Conservation (phyloP, 1,140 invertebrate genomes). For the Tetramorium simillimum region DNA sequence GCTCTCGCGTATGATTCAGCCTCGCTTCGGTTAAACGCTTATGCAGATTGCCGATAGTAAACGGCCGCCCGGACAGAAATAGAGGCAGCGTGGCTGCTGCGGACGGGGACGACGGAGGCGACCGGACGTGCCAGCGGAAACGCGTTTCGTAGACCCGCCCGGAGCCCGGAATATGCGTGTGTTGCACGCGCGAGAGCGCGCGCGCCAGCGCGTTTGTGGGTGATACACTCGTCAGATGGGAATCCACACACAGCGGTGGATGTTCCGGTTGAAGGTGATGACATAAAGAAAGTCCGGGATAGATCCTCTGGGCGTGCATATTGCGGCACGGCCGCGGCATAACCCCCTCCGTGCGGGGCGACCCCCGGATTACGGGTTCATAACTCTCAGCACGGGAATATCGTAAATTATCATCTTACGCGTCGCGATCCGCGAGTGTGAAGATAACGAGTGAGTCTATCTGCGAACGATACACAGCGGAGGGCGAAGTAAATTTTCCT, state of each 20-base stretch:
- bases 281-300: conserved; percentile 37
- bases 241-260: conserved; percentile 11
- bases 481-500: conserved; percentile 22
- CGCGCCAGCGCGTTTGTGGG: background rate
- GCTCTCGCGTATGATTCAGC: conserved; percentile 76
- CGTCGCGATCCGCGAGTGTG: conserved; percentile 24
- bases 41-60: conserved; percentile 80
- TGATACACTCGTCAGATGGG: conserved; percentile 47
- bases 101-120: conserved; percentile 34
- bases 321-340: background rate
- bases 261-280: conserved; percentile 52
- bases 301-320: conserved; percentile 41
- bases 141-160: conserved; percentile 46
- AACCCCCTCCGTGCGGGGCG: background rate
- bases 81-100: conserved; percentile 61
- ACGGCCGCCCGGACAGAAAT: conserved; percentile 76
- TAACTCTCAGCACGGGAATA: conserved; percentile 32
- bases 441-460: conserved; percentile 36
- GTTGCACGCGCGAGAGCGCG: background rate
- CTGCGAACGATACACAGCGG: background rate
- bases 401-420: conserved; percentile 50
- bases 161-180: background rate
- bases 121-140: conserved; percentile 63
- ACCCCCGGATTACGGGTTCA: conserved; percentile 35
- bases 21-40: conserved; percentile 78